These are phyloP conservation scores for Laticauda colubrina DNA, from an alignment of 2,113 vertebrate species.

Conservation along the genomic window DNA sequence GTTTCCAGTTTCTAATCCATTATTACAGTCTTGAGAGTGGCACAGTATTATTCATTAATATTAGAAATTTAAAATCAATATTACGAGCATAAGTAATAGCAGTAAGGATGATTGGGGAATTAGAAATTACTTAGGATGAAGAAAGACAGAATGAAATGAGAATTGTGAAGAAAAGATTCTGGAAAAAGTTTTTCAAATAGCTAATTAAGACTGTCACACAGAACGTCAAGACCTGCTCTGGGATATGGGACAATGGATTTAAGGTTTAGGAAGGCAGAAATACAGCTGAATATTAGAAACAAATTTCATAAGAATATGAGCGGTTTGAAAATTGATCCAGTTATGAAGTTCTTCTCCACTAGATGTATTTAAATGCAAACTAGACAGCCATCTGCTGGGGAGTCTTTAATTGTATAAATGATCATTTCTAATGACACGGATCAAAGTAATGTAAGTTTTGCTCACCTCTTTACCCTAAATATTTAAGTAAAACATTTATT, in stretches of 20 bases:
- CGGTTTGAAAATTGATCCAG: not conserved
- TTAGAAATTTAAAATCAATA: not conserved
- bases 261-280: not conserved
- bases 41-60: not conserved
- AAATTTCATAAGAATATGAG: not conserved
- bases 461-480: not conserved
- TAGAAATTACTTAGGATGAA: not conserved
- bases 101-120: not conserved
- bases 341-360: not conserved
- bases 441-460: constrained; percentile 15
- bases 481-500: not conserved
- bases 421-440: not conserved
- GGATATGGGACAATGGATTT: not conserved
- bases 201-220: not conserved
- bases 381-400: not conserved
- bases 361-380: not conserved
- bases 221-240: not conserved
- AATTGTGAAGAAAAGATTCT: not conserved
- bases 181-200: not conserved
- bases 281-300: not conserved
- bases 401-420: not conserved
- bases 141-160: not conserved
- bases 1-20: not conserved
- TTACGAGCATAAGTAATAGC: not conserved
- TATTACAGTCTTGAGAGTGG: not conserved